Percentiles rank a stretch among this genome's conserved stretches.
phyloP scores from a whole-genome alignment of 2,888 invertebrate species.

The Gymnocheta viridis region DNA sequence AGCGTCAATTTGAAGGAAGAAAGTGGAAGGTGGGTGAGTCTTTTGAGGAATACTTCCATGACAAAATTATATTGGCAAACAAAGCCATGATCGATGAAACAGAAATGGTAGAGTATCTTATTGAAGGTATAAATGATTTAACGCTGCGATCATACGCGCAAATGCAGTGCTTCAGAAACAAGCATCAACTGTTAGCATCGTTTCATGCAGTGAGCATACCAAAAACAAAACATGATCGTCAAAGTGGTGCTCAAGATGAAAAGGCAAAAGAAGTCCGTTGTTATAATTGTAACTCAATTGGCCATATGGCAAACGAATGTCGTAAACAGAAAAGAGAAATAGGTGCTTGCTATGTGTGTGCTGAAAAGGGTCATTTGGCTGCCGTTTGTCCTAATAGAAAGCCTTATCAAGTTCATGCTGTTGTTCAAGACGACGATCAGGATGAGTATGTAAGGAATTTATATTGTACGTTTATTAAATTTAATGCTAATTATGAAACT shows the following conservation, averaged over 20 bases:
- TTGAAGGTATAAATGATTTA: constrained; percentile 64
- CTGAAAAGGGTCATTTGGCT: constrained; percentile 57
- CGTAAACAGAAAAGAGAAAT: constrained; percentile 57
- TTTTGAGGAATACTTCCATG: constrained; percentile 66
- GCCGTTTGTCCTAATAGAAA: constrained; percentile 50
- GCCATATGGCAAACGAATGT: constrained; percentile 60
- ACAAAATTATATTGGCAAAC: constrained; percentile 66
- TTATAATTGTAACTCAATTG: constrained; percentile 61
- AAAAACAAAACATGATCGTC: constrained; percentile 15
- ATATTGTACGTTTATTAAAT: constrained; percentile 54
- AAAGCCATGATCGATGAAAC: constrained; percentile 69
- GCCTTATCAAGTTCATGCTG: constrained; percentile 29
- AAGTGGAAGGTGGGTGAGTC: constrained; percentile 64
- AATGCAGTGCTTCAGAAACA: constrained; percentile 49
- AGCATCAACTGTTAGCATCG: constrained; percentile 36
- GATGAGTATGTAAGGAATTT: constrained; percentile 67
- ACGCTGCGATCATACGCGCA: constrained; percentile 45
- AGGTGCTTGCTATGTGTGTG: constrained; percentile 57
- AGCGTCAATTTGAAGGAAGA: constrained; percentile 60
- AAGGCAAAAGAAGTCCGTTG: constrained; percentile 43
- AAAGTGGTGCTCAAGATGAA: not conserved
- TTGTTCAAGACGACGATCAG: constrained; percentile 26
- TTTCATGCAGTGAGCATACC: constrained; percentile 37
- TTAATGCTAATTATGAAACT: constrained; percentile 53
- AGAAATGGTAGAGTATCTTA: constrained; percentile 69